Evolutionary conservation across 2,113 vertebrate species (phyloP).

Genomic region (Pachycephala philippinensis): DNA sequence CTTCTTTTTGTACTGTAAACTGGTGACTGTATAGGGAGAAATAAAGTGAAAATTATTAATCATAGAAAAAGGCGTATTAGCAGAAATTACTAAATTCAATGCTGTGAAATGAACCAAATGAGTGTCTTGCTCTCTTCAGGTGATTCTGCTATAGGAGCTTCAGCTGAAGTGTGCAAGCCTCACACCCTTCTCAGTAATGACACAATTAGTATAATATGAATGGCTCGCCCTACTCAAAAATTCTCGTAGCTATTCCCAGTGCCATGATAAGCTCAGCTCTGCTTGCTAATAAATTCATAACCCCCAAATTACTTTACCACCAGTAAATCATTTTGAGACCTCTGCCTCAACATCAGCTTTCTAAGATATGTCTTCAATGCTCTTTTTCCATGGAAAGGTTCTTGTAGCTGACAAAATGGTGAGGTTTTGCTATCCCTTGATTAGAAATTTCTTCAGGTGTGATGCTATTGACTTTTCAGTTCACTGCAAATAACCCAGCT

Average conservation of each 20-base stretch:
- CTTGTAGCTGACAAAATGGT: not conserved
- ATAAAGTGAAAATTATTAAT: not conserved
- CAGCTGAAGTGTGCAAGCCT: not conserved
- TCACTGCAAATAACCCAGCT: not conserved
- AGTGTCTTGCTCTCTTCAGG: not conserved
- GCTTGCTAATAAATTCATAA: not conserved
- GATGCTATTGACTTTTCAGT: not conserved
- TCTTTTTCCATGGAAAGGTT: not conserved
- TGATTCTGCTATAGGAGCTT: not conserved
- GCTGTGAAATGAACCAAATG: not conserved
- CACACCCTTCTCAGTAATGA: no score
- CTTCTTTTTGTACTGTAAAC: not conserved
- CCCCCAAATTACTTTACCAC: rapidly evolving
- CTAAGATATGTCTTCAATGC: not conserved
- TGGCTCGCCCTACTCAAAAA: not conserved
- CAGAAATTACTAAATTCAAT: not conserved
- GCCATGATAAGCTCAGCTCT: not conserved
- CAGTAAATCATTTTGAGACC: not conserved
- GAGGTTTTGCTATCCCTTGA: not conserved
- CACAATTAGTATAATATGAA: rapidly evolving
- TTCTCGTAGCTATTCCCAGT: not conserved
- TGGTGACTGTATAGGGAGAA: not conserved
- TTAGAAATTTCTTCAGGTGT: not conserved
- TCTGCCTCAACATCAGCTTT: not conserved
- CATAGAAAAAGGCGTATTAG: not conserved